phyloP scores from a whole-genome alignment of 2,888 invertebrate genomes.

The Gordius sp. region DNA sequence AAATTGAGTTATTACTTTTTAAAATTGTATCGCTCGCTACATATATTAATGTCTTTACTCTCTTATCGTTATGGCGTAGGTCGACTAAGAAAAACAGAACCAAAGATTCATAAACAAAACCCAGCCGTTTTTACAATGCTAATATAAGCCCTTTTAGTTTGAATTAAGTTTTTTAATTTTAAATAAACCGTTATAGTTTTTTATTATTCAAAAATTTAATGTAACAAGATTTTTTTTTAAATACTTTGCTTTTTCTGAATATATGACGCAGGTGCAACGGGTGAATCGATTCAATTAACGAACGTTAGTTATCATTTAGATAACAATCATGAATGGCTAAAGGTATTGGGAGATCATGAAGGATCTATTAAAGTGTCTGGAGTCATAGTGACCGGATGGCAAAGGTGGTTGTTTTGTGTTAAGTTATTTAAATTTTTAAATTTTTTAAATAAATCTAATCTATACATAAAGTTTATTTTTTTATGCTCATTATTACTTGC shows the following conservation, averaged over 20 bases:
- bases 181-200: background rate
- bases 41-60: too few relatives aligned
- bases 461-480: too few relatives aligned
- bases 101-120: too few relatives aligned
- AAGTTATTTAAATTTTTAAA: constrained; percentile 7
- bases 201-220: background rate
- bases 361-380: constrained; percentile 20
- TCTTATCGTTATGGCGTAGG: too few relatives aligned
- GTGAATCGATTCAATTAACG: background rate
- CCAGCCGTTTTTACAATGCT: too few relatives aligned
- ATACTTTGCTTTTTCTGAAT: constrained; percentile 1
- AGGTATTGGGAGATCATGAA: background rate
- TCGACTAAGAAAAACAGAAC: too few relatives aligned
- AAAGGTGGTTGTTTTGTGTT: constrained; percentile 17
- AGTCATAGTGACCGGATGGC: constrained; percentile 26
- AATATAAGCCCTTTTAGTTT: too few relatives aligned
- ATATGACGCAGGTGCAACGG: constrained; percentile 4
- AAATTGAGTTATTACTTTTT: too few relatives aligned
- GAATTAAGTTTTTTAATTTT: too few relatives aligned
- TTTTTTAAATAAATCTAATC: background rate
- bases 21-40: too few relatives aligned
- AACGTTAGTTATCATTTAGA: background rate
- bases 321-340: constrained; percentile 4
- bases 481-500: too few relatives aligned
- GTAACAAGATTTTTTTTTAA: constrained; percentile 6